Evolutionary conservation across 1,140 invertebrate species (phyloP), one percentile per base, ranked within the genome.

Genomic region (Drosophila dunni): DNA sequence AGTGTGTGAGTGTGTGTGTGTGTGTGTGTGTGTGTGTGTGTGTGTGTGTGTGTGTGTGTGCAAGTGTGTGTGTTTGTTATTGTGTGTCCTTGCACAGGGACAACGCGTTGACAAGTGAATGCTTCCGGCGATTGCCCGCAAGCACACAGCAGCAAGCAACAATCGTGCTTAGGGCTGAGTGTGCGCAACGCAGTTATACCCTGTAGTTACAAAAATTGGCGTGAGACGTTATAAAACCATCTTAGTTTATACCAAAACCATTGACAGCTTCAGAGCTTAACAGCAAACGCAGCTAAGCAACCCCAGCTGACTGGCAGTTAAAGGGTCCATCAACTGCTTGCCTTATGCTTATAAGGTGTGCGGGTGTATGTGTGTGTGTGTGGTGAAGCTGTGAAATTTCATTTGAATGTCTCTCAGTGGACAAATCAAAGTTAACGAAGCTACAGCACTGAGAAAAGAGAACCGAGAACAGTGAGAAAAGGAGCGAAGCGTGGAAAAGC

Each of bases 341-440:
- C 13, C 57, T 45, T 58, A 40, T 48, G 36, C 44, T 61, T 11
- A 42, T 24, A 17, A 3, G 29, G 40, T 58, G n/a, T 58, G 8
- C 40, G 44, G 6, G 17, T 20, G 40, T 46, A 9, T 38, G 44
- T 45, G 46, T 34, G 6, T 36, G 13, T 54, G 56, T 62, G 51
- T 60, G 33, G 42, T 51, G 50, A 48, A 29, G 42, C 51, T 70
- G 71, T 54, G 45, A 81, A 76, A 81, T 85, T 81, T 81, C 75
- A 86, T 79, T 81, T 81, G 77, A 86, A 86, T 88, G 82, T 88
- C 71, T 75, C 82, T 88, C 83, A 68, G 79, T 81, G 83, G 82
- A 86, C 82, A 79, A 86, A 88, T 86, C 82, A 88, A 86, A 88
- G 79, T 70, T 79, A 86, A 86, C 83, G 66, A 65, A 70, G 72